Base-by-base conservation (phyloP, 2,113 vertebrate genomes). In the Malurus alboscapulatus region DNA sequence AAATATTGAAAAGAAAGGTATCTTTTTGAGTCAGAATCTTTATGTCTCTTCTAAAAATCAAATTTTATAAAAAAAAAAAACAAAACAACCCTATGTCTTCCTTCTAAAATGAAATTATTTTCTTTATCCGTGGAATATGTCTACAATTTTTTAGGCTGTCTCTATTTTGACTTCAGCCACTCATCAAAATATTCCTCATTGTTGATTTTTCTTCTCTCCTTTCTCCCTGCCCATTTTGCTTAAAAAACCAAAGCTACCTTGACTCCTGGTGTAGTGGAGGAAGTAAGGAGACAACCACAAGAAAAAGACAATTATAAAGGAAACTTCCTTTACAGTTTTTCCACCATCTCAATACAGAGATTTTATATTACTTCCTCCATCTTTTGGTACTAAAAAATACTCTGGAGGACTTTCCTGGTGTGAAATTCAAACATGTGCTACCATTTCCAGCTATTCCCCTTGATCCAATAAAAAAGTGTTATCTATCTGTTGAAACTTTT, bases 1-100 rank as follows among this genome's bases (percentile, higher is more conserved):
- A 96, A 95, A 94, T 95, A 96, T 92, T 94, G 69, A 96, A 87
- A 82, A 86, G 51, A 55, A 86, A 89, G 69, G 12, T 86, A 63
- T 71, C 7, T 66, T 65, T 81, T 90, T 88, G 74, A 67, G 38
- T 30, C 17, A 83, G 38, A 86, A 92, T 66, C 45, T 54, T 80
- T 40, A 17, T 1, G 0, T 53, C 22, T 59, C 45, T 58, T 81
- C 42, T 88, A 76, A 91, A 84, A 88, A 68, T 54, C 50, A 57
- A 84, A 66, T 5, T 47, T 91, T 79, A 50, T 12, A 8, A 50
- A 2, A 5, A 36, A 79, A 66, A 65, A 55, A 55, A 24, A n/a
- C n/a, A n/a, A n/a, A n/a, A n/a, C 51, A 22, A 17, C 24, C 25
- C 45, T 7, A 30, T 57, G 4, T 83, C 32, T 86, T 71, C 44